Evolutionary conservation across 2,888 invertebrate species (phyloP).

Genomic region (Ormia ochracea): DNA sequence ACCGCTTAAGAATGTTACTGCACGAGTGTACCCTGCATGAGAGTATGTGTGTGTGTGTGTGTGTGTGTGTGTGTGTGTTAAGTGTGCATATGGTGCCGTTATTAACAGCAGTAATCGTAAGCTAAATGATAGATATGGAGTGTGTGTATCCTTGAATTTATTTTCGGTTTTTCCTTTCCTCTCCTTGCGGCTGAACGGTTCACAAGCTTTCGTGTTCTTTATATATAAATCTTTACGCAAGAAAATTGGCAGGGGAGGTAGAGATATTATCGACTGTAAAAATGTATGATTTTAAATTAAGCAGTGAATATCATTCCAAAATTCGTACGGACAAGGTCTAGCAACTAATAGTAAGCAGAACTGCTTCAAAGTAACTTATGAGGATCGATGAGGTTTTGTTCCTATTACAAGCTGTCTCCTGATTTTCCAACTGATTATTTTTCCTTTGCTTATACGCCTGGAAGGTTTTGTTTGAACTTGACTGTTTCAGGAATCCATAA

Average conservation of each 20-base stretch:
- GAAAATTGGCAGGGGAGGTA: background rate
- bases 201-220: constrained; percentile 54
- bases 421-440: background rate
- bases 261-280: background rate
- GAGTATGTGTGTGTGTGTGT: background rate
- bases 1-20: constrained; percentile 39
- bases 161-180: constrained; percentile 28
- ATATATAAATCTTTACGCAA: constrained; percentile 47
- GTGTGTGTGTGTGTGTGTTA: background rate
- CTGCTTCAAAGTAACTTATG: background rate
- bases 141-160: constrained; percentile 50
- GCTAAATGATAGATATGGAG: constrained; percentile 7
- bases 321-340: background rate
- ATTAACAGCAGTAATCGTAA: background rate
- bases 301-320: constrained; percentile 21
- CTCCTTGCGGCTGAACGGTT: constrained; percentile 56
- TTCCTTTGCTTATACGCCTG: background rate
- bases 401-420: background rate
- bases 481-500: constrained; percentile 18
- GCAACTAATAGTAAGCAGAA: background rate
- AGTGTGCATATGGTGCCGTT: background rate
- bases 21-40: background rate
- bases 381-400: background rate
- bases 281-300: constrained; percentile 37
- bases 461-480: background rate